These are phyloP conservation scores for Brachyhypopomus occidentalis DNA, from an alignment of 2,113 vertebrate genomes.

Conservation along the genomic window DNA sequence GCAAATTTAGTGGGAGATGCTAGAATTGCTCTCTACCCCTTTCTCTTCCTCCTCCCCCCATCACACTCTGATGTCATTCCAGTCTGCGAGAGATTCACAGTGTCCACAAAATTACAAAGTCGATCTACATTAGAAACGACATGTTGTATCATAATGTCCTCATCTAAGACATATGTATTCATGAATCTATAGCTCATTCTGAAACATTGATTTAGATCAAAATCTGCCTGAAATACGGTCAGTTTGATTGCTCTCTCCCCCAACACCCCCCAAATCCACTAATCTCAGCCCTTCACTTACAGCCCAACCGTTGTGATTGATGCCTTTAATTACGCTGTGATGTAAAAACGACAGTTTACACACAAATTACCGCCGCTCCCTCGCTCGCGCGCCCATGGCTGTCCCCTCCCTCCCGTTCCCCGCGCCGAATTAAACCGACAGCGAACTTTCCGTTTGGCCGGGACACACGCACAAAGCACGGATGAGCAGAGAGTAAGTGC, in stretches of 20 bases:
- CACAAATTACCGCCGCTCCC: constrained; percentile 26
- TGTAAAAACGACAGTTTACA: constrained; percentile 51
- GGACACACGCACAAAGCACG: constrained; percentile 20
- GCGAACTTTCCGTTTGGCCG: constrained; percentile 30
- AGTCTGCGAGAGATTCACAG: neutral
- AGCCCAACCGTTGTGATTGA: constrained; percentile 49
- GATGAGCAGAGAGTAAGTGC: constrained; percentile 31
- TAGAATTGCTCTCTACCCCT: constrained; percentile 57
- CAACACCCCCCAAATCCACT: neutral
- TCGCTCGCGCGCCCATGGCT: constrained; percentile 22
- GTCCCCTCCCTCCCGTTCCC: constrained; percentile 9
- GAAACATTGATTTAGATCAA: neutral
- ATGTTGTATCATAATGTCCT: neutral
- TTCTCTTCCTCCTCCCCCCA: neutral
- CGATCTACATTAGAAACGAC: neutral
- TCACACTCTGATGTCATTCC: constrained; percentile 37
- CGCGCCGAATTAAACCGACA: constrained; percentile 43
- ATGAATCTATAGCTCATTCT: neutral
- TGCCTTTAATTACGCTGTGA: constrained; percentile 56
- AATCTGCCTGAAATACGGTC: constrained; percentile 23
- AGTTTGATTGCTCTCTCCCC: neutral
- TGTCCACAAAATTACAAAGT: constrained; percentile 11
- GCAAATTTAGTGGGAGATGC: constrained; percentile 32
- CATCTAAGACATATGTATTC: neutral
- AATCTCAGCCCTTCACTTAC: constrained; percentile 25